These are phyloP conservation scores for Rhinolophus ferrumequinum DNA, from an alignment of 2,113 vertebrate genomes.

Conservation along the genomic window DNA sequence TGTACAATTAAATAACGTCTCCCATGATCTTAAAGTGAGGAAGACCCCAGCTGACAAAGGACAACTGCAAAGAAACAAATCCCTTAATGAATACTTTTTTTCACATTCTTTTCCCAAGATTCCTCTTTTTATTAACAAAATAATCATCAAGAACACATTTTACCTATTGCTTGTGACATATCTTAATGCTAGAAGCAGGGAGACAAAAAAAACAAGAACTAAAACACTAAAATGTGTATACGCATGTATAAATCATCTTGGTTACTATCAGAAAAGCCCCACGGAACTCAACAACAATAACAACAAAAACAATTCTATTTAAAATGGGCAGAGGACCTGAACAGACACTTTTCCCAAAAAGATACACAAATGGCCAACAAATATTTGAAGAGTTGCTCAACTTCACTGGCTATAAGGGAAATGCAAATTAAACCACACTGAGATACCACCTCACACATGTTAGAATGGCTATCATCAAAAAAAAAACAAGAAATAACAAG, in stretches of 20 bases:
- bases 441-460: background rate
- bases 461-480: background rate
- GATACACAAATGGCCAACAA: background rate
- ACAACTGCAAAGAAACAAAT: background rate
- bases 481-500: background rate
- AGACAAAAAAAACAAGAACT: background rate
- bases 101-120: background rate
- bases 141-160: background rate
- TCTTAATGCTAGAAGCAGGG: background rate
- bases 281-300: background rate
- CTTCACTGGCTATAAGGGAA: background rate
- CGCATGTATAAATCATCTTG: background rate
- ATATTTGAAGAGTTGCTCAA: background rate
- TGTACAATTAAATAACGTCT: conserved; percentile 1
- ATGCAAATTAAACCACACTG: background rate
- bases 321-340: background rate
- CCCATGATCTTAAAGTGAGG: background rate
- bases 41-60: background rate
- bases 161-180: background rate
- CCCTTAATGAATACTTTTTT: background rate
- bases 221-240: background rate
- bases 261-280: background rate
- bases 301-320: background rate
- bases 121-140: background rate
- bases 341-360: background rate